Conservation (phyloP, 1,140 invertebrate species). For the Pseudoatta argentina region DNA sequence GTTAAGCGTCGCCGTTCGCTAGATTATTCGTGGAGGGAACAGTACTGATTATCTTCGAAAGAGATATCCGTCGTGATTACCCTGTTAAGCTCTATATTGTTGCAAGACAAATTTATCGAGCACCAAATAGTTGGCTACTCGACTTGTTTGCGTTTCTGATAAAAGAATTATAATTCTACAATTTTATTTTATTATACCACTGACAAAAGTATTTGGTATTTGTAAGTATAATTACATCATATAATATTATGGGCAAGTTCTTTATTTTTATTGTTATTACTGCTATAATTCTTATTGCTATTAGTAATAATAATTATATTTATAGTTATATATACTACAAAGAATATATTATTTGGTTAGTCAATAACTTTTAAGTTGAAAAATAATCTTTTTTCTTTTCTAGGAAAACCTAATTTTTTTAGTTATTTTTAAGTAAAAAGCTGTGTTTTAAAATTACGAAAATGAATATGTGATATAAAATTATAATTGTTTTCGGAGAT, state of each 20-base stretch:
- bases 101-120: constrained; percentile 4
- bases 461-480: too few relatives aligned
- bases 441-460: too few relatives aligned
- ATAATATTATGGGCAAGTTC: too few relatives aligned
- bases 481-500: too few relatives aligned
- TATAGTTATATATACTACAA: background rate
- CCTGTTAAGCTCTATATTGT: background rate
- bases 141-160: background rate
- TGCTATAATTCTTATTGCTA: background rate
- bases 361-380: too few relatives aligned
- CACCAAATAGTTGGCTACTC: background rate
- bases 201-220: background rate
- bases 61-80: constrained; percentile 24
- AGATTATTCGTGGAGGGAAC: constrained; percentile 16
- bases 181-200: background rate
- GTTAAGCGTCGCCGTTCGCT: constrained; percentile 13
- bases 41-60: constrained; percentile 23
- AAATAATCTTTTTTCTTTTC: too few relatives aligned
- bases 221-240: too few relatives aligned
- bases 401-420: too few relatives aligned
- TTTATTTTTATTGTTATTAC: too few relatives aligned
- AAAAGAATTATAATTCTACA: background rate
- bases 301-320: background rate
- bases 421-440: too few relatives aligned
- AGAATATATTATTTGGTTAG: too few relatives aligned